phyloP scores from a whole-genome alignment of 2,113 vertebrate species.

The Benthochromis sp. region DNA sequence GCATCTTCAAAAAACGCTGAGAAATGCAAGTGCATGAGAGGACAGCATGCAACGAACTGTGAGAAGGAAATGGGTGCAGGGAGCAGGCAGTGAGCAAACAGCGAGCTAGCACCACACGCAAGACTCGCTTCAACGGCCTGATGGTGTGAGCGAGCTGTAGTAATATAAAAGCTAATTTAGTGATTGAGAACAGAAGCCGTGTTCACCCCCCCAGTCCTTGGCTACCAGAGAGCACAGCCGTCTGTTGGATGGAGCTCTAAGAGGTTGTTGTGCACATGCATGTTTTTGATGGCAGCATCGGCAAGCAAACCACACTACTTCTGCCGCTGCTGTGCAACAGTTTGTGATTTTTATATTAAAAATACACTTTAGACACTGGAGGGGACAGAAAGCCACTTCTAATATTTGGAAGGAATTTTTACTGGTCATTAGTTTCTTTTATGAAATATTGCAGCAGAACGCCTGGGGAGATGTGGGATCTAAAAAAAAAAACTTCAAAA shows the following conservation, averaged over 20 bases:
- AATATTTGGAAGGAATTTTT: constrained; percentile 66
- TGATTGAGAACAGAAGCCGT: constrained; percentile 52
- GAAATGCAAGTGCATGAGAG: constrained; percentile 1
- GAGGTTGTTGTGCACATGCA: constrained; percentile 41
- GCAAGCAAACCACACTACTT: constrained; percentile 33
- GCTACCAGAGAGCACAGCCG: not conserved
- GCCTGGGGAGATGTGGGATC: constrained; percentile 43
- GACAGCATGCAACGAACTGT: not conserved
- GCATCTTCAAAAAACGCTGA: not conserved
- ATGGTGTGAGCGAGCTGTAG: constrained; percentile 23
- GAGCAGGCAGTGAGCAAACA: constrained; percentile 21
- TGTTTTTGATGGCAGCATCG: constrained; percentile 60
- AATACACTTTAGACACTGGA: constrained; percentile 26
- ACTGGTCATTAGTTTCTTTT: constrained; percentile 60
- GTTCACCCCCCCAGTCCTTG: constrained; percentile 24
- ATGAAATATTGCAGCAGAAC: constrained; percentile 54
- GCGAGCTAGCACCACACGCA: not conserved
- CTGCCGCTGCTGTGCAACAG: constrained; percentile 35
- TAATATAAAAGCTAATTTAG: constrained; percentile 48
- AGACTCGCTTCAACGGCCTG: not conserved
- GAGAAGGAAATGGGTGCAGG: not conserved
- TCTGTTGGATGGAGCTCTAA: constrained; percentile 43
- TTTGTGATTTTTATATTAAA: constrained; percentile 61
- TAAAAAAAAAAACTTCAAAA: constrained; percentile 42
- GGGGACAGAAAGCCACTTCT: constrained; percentile 63